Evolutionary conservation across 2,888 invertebrate genomes (phyloP), one percentile per base, ranked within the genome.

Genomic region (Mamestra brassicae): DNA sequence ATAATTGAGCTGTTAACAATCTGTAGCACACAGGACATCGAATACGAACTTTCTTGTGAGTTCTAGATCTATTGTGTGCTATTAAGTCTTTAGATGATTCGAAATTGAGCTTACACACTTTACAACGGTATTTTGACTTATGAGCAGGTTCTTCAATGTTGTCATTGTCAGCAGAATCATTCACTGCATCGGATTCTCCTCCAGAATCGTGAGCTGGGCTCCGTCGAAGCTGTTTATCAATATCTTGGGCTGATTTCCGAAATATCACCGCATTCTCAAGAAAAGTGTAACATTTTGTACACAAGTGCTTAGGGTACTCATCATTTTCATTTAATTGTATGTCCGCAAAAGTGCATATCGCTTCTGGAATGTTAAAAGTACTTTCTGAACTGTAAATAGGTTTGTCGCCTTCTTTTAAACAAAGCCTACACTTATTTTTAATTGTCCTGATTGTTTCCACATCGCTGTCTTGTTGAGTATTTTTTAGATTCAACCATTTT

Each of bases 371-470:
- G 65, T 93, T 88, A 34, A 81, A 76, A 1, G 79, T 60, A 45
- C 79, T 74, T 26, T 89, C 81, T 11, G 82, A 71, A 4, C 79
- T 84, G 74, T 87, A 92, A 72, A 95, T 94, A 36, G 90, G 85
- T 72, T 92, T 85, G 5, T 71, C 77, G n/a, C 92, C 95, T 36
- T 89, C 76, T 75, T 92, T 88, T 42, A 95, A 86, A 88, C 95
- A 96, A 62, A 95, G 88, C 81, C 95, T 91, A 84, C 96, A 95
- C 34, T 78, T 86, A 50, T 74, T 76, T 13, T 38, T 69, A 8
- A 2, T 42, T 11, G 2, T 61, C 2, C 5, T 45, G 15, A 26
- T 68, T 54, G 4, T 34, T 57, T 38, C 26, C 55, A 60, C 13
- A 26, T 63, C 26, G 42, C 17, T 42, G 3, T 62, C 61, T 15